phyloP scores from a whole-genome alignment of 2,888 invertebrate species.

The Odontocolon sp. region DNA sequence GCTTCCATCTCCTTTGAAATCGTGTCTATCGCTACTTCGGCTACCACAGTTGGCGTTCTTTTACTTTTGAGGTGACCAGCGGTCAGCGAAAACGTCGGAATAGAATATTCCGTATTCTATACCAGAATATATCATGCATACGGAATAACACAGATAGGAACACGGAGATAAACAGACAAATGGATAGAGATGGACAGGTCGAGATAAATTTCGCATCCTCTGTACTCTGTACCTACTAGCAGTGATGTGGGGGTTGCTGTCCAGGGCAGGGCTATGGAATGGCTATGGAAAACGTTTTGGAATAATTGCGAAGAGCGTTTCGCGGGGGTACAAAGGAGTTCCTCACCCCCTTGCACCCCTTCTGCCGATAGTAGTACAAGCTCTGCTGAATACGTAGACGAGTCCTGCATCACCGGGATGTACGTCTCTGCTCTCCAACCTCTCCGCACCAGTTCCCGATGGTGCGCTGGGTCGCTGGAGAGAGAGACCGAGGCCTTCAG shows the following conservation, averaged over 20 bases:
- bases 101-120: conserved; percentile 11
- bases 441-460: conserved; percentile 43
- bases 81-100: conserved; percentile 4
- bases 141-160: conserved; percentile 12
- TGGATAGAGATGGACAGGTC: conserved; percentile 44
- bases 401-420: too few species aligned
- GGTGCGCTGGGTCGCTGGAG: conserved; percentile 49
- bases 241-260: conserved; percentile 31
- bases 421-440: conserved; percentile 50
- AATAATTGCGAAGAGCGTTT: conserved; percentile 67
- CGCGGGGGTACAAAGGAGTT: conserved; percentile 52
- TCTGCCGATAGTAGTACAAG: conserved; percentile 58
- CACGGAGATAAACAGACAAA: conserved; percentile 41
- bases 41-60: conserved; percentile 1
- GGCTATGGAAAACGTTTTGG: conserved; percentile 62
- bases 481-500: conserved; percentile 70
- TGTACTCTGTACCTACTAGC: conserved; percentile 1
- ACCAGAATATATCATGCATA: conserved; percentile 23
- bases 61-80: not conserved
- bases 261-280: conserved; percentile 6
- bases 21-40: not conserved
- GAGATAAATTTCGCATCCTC: conserved; percentile 48
- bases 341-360: conserved; percentile 22
- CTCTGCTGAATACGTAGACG: too few species aligned
- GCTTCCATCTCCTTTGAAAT: not conserved